phyloP scores from a whole-genome alignment of 2,888 invertebrate genomes.

The Leptura quadrifasciata region DNA sequence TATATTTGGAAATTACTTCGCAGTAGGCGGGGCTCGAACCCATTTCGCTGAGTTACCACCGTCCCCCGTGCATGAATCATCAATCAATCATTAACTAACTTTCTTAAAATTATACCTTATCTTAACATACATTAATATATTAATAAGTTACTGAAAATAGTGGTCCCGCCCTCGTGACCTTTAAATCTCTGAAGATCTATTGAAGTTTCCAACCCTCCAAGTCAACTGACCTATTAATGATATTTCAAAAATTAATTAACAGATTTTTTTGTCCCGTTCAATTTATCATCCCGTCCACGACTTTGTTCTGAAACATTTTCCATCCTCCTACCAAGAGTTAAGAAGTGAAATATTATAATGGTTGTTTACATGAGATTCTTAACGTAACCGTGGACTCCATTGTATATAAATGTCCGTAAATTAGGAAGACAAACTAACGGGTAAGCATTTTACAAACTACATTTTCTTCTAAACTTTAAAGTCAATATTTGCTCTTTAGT shows the following conservation, averaged over 20 bases:
- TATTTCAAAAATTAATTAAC: background rate
- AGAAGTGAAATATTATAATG: conserved; percentile 25
- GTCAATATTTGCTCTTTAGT: conserved; percentile 30
- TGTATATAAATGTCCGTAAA: conserved; percentile 44
- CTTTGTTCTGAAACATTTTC: background rate
- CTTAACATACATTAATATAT: too few relatives aligned
- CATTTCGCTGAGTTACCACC: too few relatives aligned
- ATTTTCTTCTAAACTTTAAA: conserved; percentile 36
- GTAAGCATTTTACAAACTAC: conserved; percentile 31
- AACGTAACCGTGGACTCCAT: conserved; percentile 33
- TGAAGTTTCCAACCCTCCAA: too few relatives aligned
- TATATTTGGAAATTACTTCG: too few relatives aligned
- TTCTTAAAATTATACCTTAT: too few relatives aligned
- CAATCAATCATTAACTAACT: too few relatives aligned
- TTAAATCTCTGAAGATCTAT: too few relatives aligned
- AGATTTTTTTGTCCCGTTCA: background rate
- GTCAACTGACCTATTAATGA: too few relatives aligned
- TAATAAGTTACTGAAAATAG: too few relatives aligned
- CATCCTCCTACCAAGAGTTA: background rate
- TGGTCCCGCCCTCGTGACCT: too few relatives aligned
- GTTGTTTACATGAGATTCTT: conserved; percentile 24
- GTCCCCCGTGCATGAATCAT: too few relatives aligned
- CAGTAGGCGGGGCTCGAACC: too few relatives aligned
- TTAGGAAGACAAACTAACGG: conserved; percentile 42
- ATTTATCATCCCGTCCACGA: background rate